Percentiles rank a stretch among this genome's conserved stretches.
Evolutionary conservation across 2,888 invertebrate species (phyloP).

Genomic region (Drosophila austrosaltans): DNA sequence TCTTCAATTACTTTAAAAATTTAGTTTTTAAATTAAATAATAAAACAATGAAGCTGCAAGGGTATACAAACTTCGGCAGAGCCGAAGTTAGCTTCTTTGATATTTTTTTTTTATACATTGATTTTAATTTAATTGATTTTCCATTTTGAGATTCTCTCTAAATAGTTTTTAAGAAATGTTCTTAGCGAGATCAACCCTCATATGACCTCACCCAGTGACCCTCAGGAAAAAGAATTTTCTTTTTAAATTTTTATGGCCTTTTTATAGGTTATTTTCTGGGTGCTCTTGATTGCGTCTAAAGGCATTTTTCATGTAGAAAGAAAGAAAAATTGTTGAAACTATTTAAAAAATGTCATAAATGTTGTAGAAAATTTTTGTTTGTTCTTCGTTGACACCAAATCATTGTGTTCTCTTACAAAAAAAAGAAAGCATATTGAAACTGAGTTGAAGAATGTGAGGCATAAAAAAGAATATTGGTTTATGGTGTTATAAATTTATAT

Average conservation of each 20-base stretch:
- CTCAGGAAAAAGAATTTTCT: conserved; percentile 49
- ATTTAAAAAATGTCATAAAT: conserved; percentile 9
- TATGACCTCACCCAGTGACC: conserved; percentile 51
- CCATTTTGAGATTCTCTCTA: conserved; percentile 49
- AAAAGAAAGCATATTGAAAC: background rate
- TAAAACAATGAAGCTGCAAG: too few relatives aligned
- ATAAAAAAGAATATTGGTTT: too few relatives aligned
- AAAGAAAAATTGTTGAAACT: conserved; percentile 7
- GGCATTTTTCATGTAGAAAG: conserved; percentile 50
- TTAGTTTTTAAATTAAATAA: too few relatives aligned
- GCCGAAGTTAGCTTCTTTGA: too few relatives aligned
- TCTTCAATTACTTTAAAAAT: too few relatives aligned
- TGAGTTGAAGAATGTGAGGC: too few relatives aligned
- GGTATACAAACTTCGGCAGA: too few relatives aligned
- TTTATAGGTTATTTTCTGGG: conserved; percentile 15
- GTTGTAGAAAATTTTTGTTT: background rate
- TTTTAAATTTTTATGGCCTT: conserved; percentile 63
- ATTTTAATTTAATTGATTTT: conserved; percentile 59
- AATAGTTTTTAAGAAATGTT: conserved; percentile 4
- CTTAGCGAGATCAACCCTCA: background rate
- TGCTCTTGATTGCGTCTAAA: conserved; percentile 36
- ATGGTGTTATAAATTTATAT: too few relatives aligned
- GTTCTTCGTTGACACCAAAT: background rate
- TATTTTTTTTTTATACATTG: conserved; percentile 57
- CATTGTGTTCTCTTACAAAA: background rate